A percentile compares a stretch with the other conserved stretches of the same genome.
Evolutionary conservation across 1,140 invertebrate genomes (phyloP).

Genomic region (Drosophila ironensis): DNA sequence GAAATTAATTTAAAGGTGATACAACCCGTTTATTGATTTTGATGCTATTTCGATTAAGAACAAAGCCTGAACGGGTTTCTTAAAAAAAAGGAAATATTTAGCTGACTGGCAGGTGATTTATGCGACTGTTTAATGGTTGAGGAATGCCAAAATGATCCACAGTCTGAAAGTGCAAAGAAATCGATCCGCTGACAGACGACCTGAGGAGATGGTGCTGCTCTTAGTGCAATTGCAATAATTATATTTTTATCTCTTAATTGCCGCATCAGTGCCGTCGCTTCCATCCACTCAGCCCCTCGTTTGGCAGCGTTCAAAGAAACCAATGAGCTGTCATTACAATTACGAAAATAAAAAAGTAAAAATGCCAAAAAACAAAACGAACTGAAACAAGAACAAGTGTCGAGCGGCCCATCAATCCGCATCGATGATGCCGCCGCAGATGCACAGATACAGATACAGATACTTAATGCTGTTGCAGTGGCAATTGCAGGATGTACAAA

Average conservation of each 20-base stretch:
- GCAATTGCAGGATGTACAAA: constrained; percentile 34
- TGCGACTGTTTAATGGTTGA: constrained; percentile 47
- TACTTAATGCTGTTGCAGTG: too few species aligned
- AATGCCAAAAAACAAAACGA: constrained; percentile 48
- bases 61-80: too few species aligned
- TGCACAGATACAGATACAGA: constrained; percentile 28
- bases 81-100: background rate
- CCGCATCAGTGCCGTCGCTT: constrained; percentile 32
- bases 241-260: constrained; percentile 81
- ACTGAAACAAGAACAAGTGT: constrained; percentile 69
- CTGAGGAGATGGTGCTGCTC: constrained; percentile 3
- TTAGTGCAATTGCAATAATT: constrained; percentile 64
- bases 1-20: too few species aligned
- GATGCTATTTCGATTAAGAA: background rate
- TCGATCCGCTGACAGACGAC: constrained; percentile 42
- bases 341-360: constrained; percentile 63
- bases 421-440: constrained; percentile 65
- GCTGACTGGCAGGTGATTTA: constrained; percentile 62
- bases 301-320: constrained; percentile 61
- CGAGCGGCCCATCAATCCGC: constrained; percentile 68
- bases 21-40: too few species aligned
- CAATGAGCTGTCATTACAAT: constrained; percentile 81
- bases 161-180: constrained; percentile 14
- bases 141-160: constrained; percentile 14
- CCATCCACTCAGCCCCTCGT: constrained; percentile 1